Evolutionary conservation across 2,888 invertebrate species (phyloP).

Genomic region (Caenorhabditis zanzibari): DNA sequence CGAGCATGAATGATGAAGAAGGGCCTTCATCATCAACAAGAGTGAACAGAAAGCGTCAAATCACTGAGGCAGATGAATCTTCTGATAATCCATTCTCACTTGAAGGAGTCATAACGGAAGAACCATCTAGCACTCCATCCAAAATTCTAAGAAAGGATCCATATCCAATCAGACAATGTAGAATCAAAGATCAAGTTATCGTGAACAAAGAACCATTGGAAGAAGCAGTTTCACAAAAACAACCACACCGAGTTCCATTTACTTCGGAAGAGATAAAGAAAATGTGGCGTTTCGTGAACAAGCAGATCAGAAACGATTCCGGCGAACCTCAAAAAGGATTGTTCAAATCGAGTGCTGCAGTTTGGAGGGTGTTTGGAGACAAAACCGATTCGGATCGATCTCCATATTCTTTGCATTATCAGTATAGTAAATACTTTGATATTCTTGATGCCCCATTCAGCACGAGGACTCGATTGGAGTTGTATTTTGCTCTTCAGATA

Average conservation of each 20-base stretch:
- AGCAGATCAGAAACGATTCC: not conserved
- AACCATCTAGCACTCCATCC: too few species aligned
- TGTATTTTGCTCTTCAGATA: not conserved
- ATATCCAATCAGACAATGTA: not conserved
- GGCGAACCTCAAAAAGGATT: not conserved
- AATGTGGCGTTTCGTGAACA: not conserved
- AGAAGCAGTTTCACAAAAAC: not conserved
- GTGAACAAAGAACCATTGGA: not conserved
- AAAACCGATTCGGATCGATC: not conserved
- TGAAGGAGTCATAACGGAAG: too few species aligned
- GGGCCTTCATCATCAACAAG: too few species aligned
- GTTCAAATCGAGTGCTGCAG: not conserved
- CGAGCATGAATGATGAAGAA: too few species aligned
- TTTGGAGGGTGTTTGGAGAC: not conserved
- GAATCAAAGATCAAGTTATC: not conserved
- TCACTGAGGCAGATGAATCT: too few species aligned
- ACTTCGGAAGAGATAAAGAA: not conserved
- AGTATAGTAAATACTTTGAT: not conserved
- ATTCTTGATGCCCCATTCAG: not conserved
- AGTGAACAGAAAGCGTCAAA: too few species aligned
- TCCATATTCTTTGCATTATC: not conserved
- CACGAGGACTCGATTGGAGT: not conserved
- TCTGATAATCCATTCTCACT: too few species aligned
- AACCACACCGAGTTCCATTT: not conserved
- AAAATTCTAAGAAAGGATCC: too few species aligned